Evolutionary conservation across 2,888 invertebrate species (phyloP).

Genomic region (Drepana falcataria): DNA sequence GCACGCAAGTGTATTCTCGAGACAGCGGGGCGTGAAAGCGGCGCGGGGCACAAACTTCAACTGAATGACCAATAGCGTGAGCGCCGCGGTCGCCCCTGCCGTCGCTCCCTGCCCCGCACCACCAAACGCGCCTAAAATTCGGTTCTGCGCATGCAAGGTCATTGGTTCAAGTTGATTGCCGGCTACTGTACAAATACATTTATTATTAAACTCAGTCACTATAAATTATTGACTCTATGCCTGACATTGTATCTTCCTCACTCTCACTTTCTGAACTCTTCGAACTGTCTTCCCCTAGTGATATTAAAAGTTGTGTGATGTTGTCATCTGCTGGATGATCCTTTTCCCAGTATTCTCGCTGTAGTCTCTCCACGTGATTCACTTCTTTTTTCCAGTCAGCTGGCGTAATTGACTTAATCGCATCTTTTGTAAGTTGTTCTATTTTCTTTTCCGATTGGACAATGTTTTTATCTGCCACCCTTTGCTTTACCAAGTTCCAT

Average conservation of each 20-base stretch:
- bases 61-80: too few species aligned
- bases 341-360: constrained; percentile 12
- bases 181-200: constrained; percentile 5
- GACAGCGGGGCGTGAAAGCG: too few species aligned
- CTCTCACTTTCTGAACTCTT: constrained; percentile 6
- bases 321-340: constrained; percentile 9
- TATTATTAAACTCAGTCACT: constrained; percentile 5
- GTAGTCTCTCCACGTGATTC: constrained; percentile 12
- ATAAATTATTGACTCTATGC: constrained; percentile 7
- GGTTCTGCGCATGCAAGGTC: too few species aligned
- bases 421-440: constrained; percentile 17
- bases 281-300: constrained; percentile 10
- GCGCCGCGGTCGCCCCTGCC: too few species aligned
- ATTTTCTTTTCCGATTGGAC: constrained; percentile 22
- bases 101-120: too few species aligned
- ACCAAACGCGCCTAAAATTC: too few species aligned
- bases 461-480: constrained; percentile 28
- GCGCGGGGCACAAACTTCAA: too few species aligned
- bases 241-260: constrained; percentile 7
- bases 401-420: constrained; percentile 13
- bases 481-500: constrained; percentile 24
- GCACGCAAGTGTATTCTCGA: too few species aligned
- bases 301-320: constrained; percentile 6
- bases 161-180: too few species aligned
- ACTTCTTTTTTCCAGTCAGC: constrained; percentile 18